A percentile compares a stretch with the other conserved stretches of the same genome.
Evolutionary conservation across 2,888 invertebrate species (phyloP).

Genomic region (Hemicrepidius hirtus): DNA sequence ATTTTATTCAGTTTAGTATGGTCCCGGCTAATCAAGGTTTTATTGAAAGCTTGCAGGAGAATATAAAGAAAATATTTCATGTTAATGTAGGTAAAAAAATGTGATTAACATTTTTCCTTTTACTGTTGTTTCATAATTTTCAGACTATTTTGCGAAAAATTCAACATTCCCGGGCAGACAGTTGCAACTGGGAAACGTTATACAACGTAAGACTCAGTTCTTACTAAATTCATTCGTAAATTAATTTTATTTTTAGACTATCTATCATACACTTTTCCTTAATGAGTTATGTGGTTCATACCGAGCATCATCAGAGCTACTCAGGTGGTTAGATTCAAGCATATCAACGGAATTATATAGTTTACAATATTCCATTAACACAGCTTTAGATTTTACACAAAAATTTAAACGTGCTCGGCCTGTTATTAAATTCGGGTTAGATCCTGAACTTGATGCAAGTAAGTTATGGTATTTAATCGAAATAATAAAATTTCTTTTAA

Average conservation of each 20-base stretch:
- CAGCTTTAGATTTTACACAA: slow-evolving; percentile 82
- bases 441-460: slow-evolving; percentile 85
- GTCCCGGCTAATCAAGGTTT: slow-evolving; percentile 78
- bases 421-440: slow-evolving; percentile 84
- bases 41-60: slow-evolving; percentile 77
- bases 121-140: neutral
- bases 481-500: neutral
- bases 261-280: slow-evolving; percentile 81
- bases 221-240: no score
- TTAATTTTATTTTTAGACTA: slow-evolving; percentile 73
- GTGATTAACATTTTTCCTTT: neutral
- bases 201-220: slow-evolving; percentile 80
- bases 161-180: slow-evolving; percentile 77
- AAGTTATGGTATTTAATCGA: no score
- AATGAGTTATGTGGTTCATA: slow-evolving; percentile 79
- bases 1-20: slow-evolving; percentile 82
- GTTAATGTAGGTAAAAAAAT: no score
- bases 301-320: slow-evolving; percentile 72
- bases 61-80: slow-evolving; percentile 77
- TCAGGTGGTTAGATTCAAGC: slow-evolving; percentile 73
- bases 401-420: slow-evolving; percentile 79
- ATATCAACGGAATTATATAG: slow-evolving; percentile 74
- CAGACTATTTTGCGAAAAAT: slow-evolving; percentile 80
- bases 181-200: slow-evolving; percentile 81
- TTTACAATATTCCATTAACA: slow-evolving; percentile 82